phyloP scores from a whole-genome alignment of 2,888 invertebrate species.

The Macropis europaea region DNA sequence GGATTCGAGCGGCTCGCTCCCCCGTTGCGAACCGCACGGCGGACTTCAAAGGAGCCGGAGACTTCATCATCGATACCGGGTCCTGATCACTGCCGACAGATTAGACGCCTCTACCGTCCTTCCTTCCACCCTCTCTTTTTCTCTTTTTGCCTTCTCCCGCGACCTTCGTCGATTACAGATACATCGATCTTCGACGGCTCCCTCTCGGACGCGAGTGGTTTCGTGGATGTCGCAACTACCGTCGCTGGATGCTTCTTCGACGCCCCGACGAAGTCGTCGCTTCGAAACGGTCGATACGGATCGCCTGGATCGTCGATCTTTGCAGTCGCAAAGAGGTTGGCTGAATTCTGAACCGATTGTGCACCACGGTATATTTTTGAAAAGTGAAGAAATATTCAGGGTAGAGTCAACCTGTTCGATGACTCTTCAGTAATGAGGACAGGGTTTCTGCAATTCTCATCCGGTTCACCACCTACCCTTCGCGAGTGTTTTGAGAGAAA shows the following conservation, averaged over 20 bases:
- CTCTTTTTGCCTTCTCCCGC: too few relatives aligned
- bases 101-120: conserved; percentile 74
- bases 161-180: conserved; percentile 49
- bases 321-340: too few relatives aligned
- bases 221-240: conserved; percentile 33
- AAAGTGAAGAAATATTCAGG: too few relatives aligned
- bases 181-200: conserved; percentile 53
- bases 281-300: neutral
- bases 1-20: conserved; percentile 70
- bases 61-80: conserved; percentile 79
- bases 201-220: conserved; percentile 9
- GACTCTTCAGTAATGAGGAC: too few relatives aligned
- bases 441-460: neutral
- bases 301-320: neutral
- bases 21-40: conserved; percentile 75
- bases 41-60: conserved; percentile 77
- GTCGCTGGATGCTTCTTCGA: neutral
- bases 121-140: conserved; percentile 39
- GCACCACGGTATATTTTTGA: too few relatives aligned
- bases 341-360: too few relatives aligned
- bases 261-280: neutral
- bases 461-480: too few relatives aligned
- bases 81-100: conserved; percentile 79
- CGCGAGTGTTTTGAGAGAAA: too few relatives aligned
- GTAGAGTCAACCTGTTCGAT: too few relatives aligned